Base-by-base conservation (phyloP, 1,140 invertebrate species). In the Ceratoteleas bidentatus region DNA sequence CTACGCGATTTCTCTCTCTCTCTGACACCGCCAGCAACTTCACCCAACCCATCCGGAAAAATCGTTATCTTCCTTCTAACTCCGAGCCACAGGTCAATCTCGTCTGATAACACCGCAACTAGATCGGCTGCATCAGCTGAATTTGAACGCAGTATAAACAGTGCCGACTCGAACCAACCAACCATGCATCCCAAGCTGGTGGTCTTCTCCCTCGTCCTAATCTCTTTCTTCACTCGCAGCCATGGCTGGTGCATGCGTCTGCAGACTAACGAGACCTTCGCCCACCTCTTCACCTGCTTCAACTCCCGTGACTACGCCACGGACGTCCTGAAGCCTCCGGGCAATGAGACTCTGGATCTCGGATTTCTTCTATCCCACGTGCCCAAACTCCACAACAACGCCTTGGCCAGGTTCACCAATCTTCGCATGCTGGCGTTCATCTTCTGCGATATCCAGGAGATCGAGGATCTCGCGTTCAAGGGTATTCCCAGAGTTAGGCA, bases 391-490 rank as follows among this genome's bases (percentile, higher is more conserved):
- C 9, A 74, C 2, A 45, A 74, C 32, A 57, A 24, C 24, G 24
- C 24, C 1, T 24, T 24, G 1, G 24, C 24, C 24, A 1, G 24
- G 24, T 4, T 24, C 24, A 24, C 24, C 24, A 24, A 24, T 2
- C 10, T 73, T 3, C 8, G 11, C 5, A 5, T 14, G 10, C 2
- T 73, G 0, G 54, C 2, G 32, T 0, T 73, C 0, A 38, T 54
- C 4, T 8, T 10, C 6, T 56, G 38, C 11, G 45, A 62, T 7
- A 6, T 73, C 0, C 6, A 33, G 6, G 52, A 66, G 3, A 79
- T 79, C 7, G 54, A 66, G 11, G 68, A 79, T 8, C 47, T 73
- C 9, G 61, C 76, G 0, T 73, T 79, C n/a, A 45, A 73, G 56
- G 33, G 15, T 4, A n/a, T 73, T 4, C 7, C 66, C 0, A 15